These are phyloP conservation scores for Drosophila chauvacae DNA, from an alignment of 1,140 invertebrate genomes.

Conservation along the genomic window DNA sequence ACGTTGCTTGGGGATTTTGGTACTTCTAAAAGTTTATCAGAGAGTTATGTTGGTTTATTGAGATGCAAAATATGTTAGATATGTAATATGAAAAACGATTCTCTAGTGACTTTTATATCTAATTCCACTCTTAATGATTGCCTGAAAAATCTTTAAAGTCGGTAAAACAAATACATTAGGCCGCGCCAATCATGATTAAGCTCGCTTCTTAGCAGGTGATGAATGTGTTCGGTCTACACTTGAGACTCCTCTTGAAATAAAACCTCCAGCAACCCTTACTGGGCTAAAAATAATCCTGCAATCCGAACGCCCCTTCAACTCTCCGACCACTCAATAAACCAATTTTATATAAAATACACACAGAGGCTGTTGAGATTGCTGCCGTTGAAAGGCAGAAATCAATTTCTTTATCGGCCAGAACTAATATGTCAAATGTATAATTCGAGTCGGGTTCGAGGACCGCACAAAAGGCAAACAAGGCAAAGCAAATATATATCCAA, in stretches of 20 bases:
- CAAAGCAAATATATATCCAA: conserved; percentile 19
- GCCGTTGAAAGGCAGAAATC: conserved; percentile 75
- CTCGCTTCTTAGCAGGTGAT: conserved; percentile 21
- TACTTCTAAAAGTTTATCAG: background rate
- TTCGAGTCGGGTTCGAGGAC: conserved; percentile 22
- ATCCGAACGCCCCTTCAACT: conserved; percentile 44
- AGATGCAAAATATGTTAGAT: background rate
- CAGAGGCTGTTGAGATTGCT: conserved; percentile 23
- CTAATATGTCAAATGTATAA: conserved; percentile 83
- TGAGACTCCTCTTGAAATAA: background rate
- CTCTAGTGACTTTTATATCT: no score
- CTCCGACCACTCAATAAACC: conserved; percentile 61
- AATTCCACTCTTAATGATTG: background rate
- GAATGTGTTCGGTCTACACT: conserved; percentile 14
- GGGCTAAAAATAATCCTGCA: conserved; percentile 8
- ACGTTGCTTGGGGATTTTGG: background rate
- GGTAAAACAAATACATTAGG: background rate
- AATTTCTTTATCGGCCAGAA: conserved; percentile 78
- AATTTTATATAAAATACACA: conserved; percentile 57
- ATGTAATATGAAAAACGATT: no score
- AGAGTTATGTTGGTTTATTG: background rate
- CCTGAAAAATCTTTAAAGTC: background rate
- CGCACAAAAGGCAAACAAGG: conserved; percentile 55
- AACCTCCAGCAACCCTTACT: conserved; percentile 8
- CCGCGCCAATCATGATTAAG: conserved; percentile 22